Evolutionary conservation across 2,888 invertebrate species (phyloP).

Genomic region (Chesias legatella): DNA sequence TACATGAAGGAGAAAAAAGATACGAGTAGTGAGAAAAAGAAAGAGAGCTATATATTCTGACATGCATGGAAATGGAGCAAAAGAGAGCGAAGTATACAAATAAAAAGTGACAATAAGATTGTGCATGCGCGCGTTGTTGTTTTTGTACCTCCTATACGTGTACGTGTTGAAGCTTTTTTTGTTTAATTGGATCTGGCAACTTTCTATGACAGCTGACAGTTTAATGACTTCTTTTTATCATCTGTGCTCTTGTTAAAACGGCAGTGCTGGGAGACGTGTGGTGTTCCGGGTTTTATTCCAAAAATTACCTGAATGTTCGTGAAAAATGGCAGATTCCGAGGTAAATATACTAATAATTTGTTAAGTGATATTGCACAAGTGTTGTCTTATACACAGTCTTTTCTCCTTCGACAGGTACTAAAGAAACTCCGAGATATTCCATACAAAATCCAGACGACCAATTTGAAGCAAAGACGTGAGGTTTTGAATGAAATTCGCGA

Average conservation of each 20-base stretch:
- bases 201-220: constrained; percentile 1
- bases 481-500: constrained; percentile 84
- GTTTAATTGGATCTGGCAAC: no score
- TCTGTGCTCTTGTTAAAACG: constrained; percentile 7
- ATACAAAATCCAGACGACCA: constrained; percentile 86
- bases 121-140: no score
- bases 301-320: constrained; percentile 52
- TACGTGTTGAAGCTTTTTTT: no score
- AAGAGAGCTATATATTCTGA: no score
- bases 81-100: no score
- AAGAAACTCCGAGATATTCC: constrained; percentile 87
- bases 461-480: constrained; percentile 84
- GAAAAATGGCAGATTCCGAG: constrained; percentile 85
- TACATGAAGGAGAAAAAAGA: no score
- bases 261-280: constrained; percentile 15
- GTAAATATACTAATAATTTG: constrained; percentile 54
- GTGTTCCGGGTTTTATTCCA: constrained; percentile 16
- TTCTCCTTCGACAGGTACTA: constrained; percentile 74
- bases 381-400: constrained; percentile 13
- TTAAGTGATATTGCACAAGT: constrained; percentile 10
- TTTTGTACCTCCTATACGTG: no score
- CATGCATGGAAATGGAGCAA: no score
- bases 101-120: no score
- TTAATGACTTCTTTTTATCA: not conserved
- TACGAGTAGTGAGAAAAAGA: no score